Conservation (phyloP, 2,888 invertebrate genomes). For the Halictus ligatus region DNA sequence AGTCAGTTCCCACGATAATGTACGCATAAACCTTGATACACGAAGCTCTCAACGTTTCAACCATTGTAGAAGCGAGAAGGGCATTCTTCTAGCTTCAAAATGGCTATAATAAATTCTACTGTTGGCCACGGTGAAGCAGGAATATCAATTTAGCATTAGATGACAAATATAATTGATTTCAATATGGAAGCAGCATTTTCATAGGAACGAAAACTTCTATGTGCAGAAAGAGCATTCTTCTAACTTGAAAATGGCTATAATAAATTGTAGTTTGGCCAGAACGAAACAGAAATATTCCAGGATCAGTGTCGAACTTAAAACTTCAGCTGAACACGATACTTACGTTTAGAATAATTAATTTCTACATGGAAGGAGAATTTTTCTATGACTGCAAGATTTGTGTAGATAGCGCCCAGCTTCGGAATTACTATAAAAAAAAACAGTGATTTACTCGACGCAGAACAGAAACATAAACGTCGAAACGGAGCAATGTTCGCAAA, state of each 20-base stretch:
- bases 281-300: not conserved
- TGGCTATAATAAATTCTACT: no score
- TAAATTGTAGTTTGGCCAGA: not conserved
- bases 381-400: no score
- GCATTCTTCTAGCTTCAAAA: not conserved
- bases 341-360: not conserved
- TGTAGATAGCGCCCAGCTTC: no score
- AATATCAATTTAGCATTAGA: no score
- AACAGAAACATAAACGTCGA: not conserved
- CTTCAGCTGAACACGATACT: not conserved
- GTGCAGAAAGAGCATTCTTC: no score
- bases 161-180: no score
- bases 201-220: no score
- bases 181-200: no score
- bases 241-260: no score
- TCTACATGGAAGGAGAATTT: not conserved
- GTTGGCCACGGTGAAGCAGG: no score
- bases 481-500: not conserved
- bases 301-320: not conserved
- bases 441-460: not conserved
- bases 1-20: constrained; percentile 3
- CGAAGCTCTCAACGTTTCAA: not conserved
- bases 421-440: not conserved
- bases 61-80: not conserved
- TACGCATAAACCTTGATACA: not conserved